Evolutionary conservation across 2,888 invertebrate genomes (phyloP).

Genomic region (Uloborus plumipes): DNA sequence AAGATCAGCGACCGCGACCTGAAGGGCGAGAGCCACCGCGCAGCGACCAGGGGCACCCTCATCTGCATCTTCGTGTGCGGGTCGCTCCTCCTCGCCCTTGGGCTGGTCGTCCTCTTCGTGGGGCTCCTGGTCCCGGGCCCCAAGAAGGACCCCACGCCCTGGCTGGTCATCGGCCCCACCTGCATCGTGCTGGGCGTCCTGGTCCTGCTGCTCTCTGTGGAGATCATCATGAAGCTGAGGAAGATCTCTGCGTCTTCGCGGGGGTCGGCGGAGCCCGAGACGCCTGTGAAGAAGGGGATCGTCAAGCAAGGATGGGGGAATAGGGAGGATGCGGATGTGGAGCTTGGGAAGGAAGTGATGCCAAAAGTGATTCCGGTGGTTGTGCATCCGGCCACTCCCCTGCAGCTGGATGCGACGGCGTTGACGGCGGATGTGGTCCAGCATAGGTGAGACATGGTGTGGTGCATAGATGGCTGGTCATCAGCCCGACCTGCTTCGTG

Average conservation of each 20-base stretch:
- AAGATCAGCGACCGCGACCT: slow-evolving; percentile 49
- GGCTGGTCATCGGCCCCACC: slow-evolving; percentile 64
- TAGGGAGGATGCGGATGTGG: neutral
- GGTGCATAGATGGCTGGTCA: slow-evolving; percentile 28
- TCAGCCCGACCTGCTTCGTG: slow-evolving; percentile 63
- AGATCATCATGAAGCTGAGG: slow-evolving; percentile 58
- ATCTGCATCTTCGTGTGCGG: slow-evolving; percentile 61
- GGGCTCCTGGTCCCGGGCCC: slow-evolving; percentile 46
- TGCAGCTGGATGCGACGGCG: slow-evolving; percentile 25
- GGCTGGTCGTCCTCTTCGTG: slow-evolving; percentile 31
- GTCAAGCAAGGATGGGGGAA: slow-evolving; percentile 8
- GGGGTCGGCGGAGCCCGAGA: neutral
- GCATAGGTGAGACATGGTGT: slow-evolving; percentile 23
- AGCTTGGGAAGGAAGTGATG: neutral
- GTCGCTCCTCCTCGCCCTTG: slow-evolving; percentile 40
- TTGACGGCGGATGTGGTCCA: slow-evolving; percentile 21
- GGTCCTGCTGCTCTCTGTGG: slow-evolving; percentile 59
- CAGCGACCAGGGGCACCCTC: slow-evolving; percentile 57
- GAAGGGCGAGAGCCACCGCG: slow-evolving; percentile 36
- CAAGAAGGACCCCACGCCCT: slow-evolving; percentile 50
- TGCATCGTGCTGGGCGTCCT: slow-evolving; percentile 62
- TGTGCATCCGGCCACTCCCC: slow-evolving; percentile 45
- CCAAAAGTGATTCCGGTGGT: slow-evolving; percentile 25
- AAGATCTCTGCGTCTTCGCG: slow-evolving; percentile 36
- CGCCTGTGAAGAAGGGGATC: neutral